phyloP scores from a whole-genome alignment of 2,113 vertebrate genomes.

The Cathartes aura region DNA sequence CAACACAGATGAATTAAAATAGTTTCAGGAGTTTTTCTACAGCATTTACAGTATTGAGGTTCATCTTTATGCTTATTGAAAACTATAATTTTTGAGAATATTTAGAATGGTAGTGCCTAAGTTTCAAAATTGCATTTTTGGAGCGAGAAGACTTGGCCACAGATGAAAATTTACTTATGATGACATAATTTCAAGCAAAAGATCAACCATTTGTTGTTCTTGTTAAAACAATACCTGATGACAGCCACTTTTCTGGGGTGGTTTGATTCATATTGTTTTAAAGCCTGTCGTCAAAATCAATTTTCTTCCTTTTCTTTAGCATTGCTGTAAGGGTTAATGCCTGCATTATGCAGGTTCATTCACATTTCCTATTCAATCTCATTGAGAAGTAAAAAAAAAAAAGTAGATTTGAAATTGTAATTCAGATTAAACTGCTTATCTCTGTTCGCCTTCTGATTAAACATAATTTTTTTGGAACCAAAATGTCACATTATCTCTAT shows the following conservation, averaged over 20 bases:
- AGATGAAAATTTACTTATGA: not conserved
- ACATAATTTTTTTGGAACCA: constrained; percentile 69
- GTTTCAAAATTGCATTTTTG: not conserved
- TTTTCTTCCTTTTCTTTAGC: not conserved
- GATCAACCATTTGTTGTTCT: not conserved
- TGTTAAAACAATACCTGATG: not conserved
- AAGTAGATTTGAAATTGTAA: constrained; percentile 44
- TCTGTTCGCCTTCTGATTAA: constrained; percentile 72
- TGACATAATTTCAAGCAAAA: not conserved
- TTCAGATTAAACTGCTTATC: constrained; percentile 73
- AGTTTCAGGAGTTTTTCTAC: not conserved
- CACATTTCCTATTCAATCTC: constrained; percentile 41
- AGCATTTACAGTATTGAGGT: not conserved
- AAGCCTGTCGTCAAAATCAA: not conserved
- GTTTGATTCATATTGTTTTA: not conserved
- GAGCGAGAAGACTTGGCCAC: not conserved
- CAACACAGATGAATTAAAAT: constrained; percentile 21
- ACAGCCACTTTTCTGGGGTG: not conserved
- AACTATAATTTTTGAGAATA: not conserved
- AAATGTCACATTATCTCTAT: constrained; percentile 72
- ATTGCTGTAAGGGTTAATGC: constrained; percentile 53
- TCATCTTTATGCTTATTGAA: not conserved
- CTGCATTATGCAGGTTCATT: constrained; percentile 13
- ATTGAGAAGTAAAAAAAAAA: constrained; percentile 39
- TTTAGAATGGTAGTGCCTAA: not conserved